Evolutionary conservation across 2,888 invertebrate species (phyloP).

Genomic region (Dryobota labecula): DNA sequence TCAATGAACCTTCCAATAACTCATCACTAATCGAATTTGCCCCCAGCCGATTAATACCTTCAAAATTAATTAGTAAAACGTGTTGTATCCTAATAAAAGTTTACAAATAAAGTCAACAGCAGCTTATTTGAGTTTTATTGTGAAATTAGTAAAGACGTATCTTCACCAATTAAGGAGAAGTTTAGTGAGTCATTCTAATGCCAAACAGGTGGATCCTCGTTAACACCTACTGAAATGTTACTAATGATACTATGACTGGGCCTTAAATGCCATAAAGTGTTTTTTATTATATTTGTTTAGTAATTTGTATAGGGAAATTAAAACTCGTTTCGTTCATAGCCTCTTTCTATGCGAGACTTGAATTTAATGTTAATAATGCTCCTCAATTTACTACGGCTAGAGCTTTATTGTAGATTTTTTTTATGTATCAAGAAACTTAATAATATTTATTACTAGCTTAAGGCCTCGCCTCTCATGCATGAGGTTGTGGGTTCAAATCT

Average conservation of each 20-base stretch:
- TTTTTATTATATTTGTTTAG: neutral
- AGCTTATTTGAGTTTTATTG: conserved; percentile 63
- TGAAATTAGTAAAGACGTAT: conserved; percentile 59
- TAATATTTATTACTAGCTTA: no score
- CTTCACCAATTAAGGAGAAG: conserved; percentile 57
- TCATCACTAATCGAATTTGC: conserved; percentile 26
- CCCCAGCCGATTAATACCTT: conserved; percentile 17
- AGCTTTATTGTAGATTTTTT: no score
- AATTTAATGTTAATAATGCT: no score
- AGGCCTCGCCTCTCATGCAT: no score
- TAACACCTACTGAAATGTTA: conserved; percentile 59
- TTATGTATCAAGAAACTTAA: no score
- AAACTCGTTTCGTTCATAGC: neutral
- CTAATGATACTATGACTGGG: conserved; percentile 41
- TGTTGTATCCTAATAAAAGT: conserved; percentile 67
- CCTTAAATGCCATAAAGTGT: conserved; percentile 12
- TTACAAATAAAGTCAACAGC: conserved; percentile 67
- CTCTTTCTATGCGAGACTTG: neutral
- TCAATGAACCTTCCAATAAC: conserved; percentile 21
- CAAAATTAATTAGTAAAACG: conserved; percentile 69
- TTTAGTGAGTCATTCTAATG: conserved; percentile 67
- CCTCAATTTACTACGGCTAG: no score
- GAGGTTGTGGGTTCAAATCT: no score
- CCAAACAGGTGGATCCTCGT: conserved; percentile 56
- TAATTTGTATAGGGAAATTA: neutral